Base-by-base conservation (phyloP, 2,113 vertebrate genomes). In the Lepus americanus region DNA sequence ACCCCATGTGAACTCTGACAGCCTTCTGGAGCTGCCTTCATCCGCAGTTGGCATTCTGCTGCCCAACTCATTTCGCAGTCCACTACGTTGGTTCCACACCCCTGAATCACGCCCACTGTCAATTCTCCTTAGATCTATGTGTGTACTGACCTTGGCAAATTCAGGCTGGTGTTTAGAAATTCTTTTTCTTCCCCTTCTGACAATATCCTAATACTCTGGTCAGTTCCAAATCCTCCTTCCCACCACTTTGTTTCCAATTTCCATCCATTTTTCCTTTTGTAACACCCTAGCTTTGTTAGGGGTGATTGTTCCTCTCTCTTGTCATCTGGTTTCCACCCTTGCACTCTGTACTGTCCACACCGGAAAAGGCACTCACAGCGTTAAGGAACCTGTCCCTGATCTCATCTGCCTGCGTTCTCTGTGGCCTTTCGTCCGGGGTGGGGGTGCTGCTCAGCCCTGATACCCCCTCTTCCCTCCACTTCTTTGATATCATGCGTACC, bases 221-320 rank as follows among this genome's bases (percentile, higher is more conserved):
- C 44, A 0, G 8, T 73, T 36, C 59, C 33, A 63, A 77, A 33
- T 36, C 66, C 36, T 79, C 59, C 83, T 73, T 83, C n/a, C 51
- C 72, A n/a, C 29, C 0, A 16, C 33, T 49, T 92, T 49, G 39
- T 76, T 5, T 85, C n/a, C 33, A 36, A 29, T 81, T 90, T 77
- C 67, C 53, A 49, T 55, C 23, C 31, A 27, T 25, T 66, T 89
- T 53, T 19, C 17, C 22, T 90, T 80, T 88, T 19, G 67, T 84
- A 44, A 44, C 44, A 44, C 44, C 51, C 49, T 90, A 80, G 27
- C 12, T 85, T 72, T 91, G 81, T 89, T 92, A 55, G 67, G 59
- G 80, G 59, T 73, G 7, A 29, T 77, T 64, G 13, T 2, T 33
- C 13, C 44, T 94, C 39, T 70, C 44, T 80, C 33, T 59, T 44